phyloP scores from a whole-genome alignment of 1,140 invertebrate genomes.

The Sitophilus oryzae region DNA sequence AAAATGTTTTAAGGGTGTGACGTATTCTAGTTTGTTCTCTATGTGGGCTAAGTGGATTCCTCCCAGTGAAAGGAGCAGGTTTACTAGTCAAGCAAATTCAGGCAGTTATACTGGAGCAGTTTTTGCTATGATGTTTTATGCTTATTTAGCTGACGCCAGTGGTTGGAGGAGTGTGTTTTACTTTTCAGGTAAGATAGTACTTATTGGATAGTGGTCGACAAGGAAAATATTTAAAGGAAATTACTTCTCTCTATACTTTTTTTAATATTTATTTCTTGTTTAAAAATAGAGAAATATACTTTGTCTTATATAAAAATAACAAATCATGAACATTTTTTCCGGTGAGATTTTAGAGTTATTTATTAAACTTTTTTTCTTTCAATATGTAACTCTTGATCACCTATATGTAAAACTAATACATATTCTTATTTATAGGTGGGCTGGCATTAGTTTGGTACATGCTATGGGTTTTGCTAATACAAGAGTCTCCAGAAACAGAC shows the following conservation, averaged over 20 bases:
- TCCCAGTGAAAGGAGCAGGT: conserved; percentile 12
- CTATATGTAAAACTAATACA: too few species aligned
- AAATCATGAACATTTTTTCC: too few species aligned
- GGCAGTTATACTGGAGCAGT: conserved; percentile 17
- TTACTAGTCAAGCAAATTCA: conserved; percentile 8
- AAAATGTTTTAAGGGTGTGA: conserved; percentile 20
- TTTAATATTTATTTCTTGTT: too few species aligned
- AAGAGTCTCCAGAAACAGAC: conserved; percentile 3
- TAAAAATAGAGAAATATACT: too few species aligned
- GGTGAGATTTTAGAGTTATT: too few species aligned
- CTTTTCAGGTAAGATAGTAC: conserved; percentile 13
- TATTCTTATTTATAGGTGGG: conserved; percentile 1
- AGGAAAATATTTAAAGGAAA: too few species aligned
- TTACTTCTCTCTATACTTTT: too few species aligned
- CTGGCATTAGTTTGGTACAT: conserved; percentile 2
- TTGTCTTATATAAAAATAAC: too few species aligned
- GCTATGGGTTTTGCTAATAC: not conserved
- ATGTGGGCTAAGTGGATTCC: conserved; percentile 22
- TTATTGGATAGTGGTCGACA: not conserved
- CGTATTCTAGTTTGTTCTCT: conserved; percentile 15
- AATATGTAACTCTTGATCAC: not conserved
- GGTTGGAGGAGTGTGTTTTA: conserved; percentile 22
- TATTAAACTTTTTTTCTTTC: not conserved
- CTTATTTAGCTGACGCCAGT: conserved; percentile 8
- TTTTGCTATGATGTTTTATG: conserved; percentile 19